These are phyloP conservation scores for Rhagium mordax DNA, from an alignment of 2,888 invertebrate species.

Conservation along the genomic window DNA sequence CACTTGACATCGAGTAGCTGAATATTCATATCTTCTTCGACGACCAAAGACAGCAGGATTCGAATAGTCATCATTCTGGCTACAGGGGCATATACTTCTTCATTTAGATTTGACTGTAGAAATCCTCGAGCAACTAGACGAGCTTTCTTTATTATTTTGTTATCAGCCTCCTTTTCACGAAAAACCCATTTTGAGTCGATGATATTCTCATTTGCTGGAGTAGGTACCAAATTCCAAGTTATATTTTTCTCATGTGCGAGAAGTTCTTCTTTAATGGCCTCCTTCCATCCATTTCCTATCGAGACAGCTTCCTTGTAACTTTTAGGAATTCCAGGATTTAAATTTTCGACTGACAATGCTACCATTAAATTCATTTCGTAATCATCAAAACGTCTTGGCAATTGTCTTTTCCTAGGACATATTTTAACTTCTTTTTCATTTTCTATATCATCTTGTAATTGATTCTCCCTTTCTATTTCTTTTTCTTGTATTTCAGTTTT, in stretches of 20 bases:
- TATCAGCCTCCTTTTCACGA: not conserved
- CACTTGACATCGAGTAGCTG: too few relatives aligned
- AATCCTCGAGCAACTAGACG: not conserved
- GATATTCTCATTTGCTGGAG: not conserved
- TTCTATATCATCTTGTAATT: too few relatives aligned
- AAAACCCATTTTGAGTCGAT: not conserved
- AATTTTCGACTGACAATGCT: not conserved
- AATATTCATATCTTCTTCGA: too few relatives aligned
- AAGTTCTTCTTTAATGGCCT: not conserved
- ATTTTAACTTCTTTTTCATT: too few relatives aligned
- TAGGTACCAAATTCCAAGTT: not conserved
- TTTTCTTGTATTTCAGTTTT: not conserved
- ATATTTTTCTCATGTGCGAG: not conserved
- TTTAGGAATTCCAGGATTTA: too few relatives aligned
- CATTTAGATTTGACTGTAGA: too few relatives aligned
- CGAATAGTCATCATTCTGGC: too few relatives aligned
- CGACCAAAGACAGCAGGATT: too few relatives aligned
- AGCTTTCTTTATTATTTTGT: not conserved
- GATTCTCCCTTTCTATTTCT: too few relatives aligned
- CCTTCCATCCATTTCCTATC: not conserved
- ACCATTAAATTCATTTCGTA: not conserved
- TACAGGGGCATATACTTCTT: too few relatives aligned
- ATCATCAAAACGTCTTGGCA: not conserved
- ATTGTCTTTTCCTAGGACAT: too few relatives aligned
- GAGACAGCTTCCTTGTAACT: too few relatives aligned